A percentile compares a stretch with the other conserved stretches of the same genome.
phyloP scores from a whole-genome alignment of 2,888 invertebrate species.

The Acronicta aceris region DNA sequence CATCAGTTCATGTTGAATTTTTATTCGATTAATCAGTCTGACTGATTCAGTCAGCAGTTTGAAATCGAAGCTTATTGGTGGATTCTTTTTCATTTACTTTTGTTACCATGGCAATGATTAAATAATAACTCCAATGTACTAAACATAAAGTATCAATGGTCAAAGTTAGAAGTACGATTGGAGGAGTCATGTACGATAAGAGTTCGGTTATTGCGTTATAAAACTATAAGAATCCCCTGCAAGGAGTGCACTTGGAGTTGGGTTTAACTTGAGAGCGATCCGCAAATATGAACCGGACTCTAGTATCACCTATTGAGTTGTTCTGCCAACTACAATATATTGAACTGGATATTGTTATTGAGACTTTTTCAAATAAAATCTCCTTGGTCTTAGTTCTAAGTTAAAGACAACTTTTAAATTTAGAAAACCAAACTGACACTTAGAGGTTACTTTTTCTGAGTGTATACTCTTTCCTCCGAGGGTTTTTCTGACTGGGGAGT shows the following conservation, averaged over 20 bases:
- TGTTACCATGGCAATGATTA: no score
- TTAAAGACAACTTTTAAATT: background rate
- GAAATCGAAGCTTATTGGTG: no score
- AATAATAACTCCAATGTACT: no score
- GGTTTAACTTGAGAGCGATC: slow-evolving; percentile 70
- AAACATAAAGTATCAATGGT: slow-evolving; percentile 59
- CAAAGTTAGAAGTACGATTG: slow-evolving; percentile 67
- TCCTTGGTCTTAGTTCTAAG: no score
- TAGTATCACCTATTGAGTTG: slow-evolving; percentile 15
- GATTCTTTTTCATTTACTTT: no score
- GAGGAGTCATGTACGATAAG: slow-evolving; percentile 66
- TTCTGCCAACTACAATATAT: slow-evolving; percentile 26
- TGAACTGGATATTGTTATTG: slow-evolving; percentile 20
- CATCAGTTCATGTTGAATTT: no score
- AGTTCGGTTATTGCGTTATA: slow-evolving; percentile 78
- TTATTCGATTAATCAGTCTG: no score
- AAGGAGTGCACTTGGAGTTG: slow-evolving; percentile 71
- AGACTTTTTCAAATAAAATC: slow-evolving; percentile 11
- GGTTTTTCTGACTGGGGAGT: no score
- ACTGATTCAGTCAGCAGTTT: no score
- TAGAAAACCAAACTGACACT: no score
- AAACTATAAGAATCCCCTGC: slow-evolving; percentile 73
- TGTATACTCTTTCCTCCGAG: no score
- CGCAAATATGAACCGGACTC: slow-evolving; percentile 41
- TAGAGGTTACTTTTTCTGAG: no score